Evolutionary conservation across 2,888 invertebrate genomes (phyloP), one percentile per base, ranked within the genome.

Genomic region (Nineta flava): DNA sequence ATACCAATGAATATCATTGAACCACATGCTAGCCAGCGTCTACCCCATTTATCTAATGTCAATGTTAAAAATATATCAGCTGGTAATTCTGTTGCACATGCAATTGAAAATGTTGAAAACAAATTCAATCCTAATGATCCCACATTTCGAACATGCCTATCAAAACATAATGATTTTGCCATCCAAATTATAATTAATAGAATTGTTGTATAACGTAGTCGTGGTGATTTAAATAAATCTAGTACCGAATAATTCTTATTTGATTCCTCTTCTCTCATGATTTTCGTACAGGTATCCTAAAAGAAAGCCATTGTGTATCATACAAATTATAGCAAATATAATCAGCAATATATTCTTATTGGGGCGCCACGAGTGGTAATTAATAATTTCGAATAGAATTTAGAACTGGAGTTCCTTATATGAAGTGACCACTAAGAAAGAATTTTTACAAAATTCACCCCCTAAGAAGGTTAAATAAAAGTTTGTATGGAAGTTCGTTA

Each of bases 141-240:
- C 0, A 91, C 88, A 61, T 90, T 91, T 59, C 91, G 73, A 13
- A 90, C 88, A 61, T 92, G 91, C 0, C 88, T 88, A 60, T 91
- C 88, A 64, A 90, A 88, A 1, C 87, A 87, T 60, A 91, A 61
- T 0, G 88, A 87, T 50, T 90, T 85, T n/a, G 83, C 79, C 84
- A 88, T 87, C 90, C 91, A 91, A 56, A 91, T 85, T 2, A 87
- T 57, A 55, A 87, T 86, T 17, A 91, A 72, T 0, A 91, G 70
- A 46, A 90, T 68, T 0, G 88, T 84, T 53, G 84, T 84, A 53
- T 76, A 77, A 5, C 90, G 70, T 12, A 92, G 65, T 1, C 86
- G 73, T 0, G 88, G 87, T 0, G 84, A 86, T 58, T 69, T 80
- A 64, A 91, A 87, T 0, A 91, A 73, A 62, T 90, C 88, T 49